Evolutionary conservation across 2,113 vertebrate genomes (phyloP), one percentile per base, ranked within the genome.

Genomic region (Telmatochromis sp.): DNA sequence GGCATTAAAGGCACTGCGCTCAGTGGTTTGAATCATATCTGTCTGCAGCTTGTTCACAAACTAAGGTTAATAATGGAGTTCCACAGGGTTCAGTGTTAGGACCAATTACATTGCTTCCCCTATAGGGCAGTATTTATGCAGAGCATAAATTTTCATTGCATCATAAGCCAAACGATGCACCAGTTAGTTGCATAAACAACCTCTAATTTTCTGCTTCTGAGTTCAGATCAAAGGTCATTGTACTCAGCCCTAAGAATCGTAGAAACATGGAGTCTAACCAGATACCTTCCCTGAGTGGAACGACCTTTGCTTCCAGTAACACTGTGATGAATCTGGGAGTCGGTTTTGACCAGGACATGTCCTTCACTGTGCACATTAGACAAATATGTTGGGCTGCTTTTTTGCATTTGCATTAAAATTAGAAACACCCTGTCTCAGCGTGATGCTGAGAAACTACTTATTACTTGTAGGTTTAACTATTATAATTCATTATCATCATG

Each of bases 1-100:
- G 60, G 60, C 15, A 33, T 37, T 37, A 65, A 12, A 0, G 60
- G 33, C 0, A n/a, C 60, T 21, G 19, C 33, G 0, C 60, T 37
- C 60, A 37, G 60, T 37, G 60, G 60, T 65, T 65, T 21, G 19
- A 65, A 8, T 65, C 0, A 65, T 19, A 63, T 35, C 31, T 35
- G 14, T 17, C 55, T 58, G 9, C 58, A 63, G 31, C 6, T 63
- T 63, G 58, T 35, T 35, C 31, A 63, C 31, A 1, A n/a, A 65
- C 9, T 5, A 12, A 3, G 31, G 17, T 35, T 35, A 35, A 12
- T 7, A 35, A 63, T 63, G 58, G 58, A 35, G 58, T 11, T 19
- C 58, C 58, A 63, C 31, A 63, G 58, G 31, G 58, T 35, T 35
- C 31, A 35, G 58, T 63, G 28, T 63, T 19, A 19, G 17, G 58